phyloP scores from a whole-genome alignment of 1,140 invertebrate species.

The Ectropis grisescens region DNA sequence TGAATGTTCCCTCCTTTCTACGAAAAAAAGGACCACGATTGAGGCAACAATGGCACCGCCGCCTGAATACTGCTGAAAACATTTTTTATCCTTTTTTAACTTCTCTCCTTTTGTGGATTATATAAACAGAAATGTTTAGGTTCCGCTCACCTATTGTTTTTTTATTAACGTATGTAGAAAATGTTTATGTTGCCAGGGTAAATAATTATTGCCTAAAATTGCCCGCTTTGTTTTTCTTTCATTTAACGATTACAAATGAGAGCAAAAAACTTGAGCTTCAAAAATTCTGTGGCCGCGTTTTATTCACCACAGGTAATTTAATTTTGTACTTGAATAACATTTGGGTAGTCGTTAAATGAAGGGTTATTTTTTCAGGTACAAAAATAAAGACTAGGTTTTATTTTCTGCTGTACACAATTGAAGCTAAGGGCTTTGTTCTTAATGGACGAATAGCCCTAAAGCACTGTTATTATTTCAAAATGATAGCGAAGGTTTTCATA shows the following conservation, averaged over 20 bases:
- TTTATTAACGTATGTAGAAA: slow-evolving; percentile 27
- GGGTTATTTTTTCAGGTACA: no score
- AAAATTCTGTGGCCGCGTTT: background rate
- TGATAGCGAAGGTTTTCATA: no score
- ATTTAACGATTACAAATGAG: slow-evolving; percentile 2
- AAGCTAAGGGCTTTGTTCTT: no score
- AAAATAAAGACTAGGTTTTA: no score
- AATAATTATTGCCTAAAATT: slow-evolving; percentile 12
- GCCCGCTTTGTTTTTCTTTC: background rate
- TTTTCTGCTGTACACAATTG: no score
- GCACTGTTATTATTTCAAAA: no score
- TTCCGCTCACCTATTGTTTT: slow-evolving; percentile 42
- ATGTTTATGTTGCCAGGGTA: slow-evolving; percentile 25
- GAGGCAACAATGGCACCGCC: slow-evolving; percentile 37
- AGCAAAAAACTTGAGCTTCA: background rate
- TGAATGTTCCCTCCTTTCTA: slow-evolving; percentile 32
- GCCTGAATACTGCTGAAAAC: slow-evolving; percentile 24
- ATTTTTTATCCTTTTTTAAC: slow-evolving; percentile 31
- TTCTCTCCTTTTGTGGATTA: slow-evolving; percentile 35
- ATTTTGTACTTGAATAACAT: no score
- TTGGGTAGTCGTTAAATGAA: no score
- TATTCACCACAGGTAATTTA: no score
- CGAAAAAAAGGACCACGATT: slow-evolving; percentile 38
- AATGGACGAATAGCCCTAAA: no score
- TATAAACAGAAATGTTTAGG: slow-evolving; percentile 45